A percentile compares a stretch with the other conserved stretches of the same genome.
phyloP scores from a whole-genome alignment of 2,888 invertebrate genomes.

The Norana najaformis region DNA sequence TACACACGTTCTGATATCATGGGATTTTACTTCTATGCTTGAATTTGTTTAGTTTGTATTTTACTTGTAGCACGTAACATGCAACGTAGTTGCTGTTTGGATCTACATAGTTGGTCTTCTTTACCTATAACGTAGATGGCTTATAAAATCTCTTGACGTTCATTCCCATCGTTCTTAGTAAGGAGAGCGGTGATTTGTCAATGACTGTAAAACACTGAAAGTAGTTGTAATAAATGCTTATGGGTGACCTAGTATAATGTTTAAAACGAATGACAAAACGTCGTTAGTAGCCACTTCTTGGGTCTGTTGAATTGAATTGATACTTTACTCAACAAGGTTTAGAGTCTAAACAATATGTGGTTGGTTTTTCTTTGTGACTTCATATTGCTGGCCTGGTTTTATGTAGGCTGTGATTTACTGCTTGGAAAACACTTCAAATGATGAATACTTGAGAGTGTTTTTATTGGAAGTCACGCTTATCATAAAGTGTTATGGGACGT shows the following conservation, averaged over 20 bases:
- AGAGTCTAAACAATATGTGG: background rate
- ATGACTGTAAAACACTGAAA: background rate
- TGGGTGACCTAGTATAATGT: background rate
- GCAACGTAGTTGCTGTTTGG: background rate
- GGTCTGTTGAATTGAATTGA: background rate
- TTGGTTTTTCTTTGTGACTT: background rate
- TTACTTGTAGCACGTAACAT: background rate
- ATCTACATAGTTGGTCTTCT: background rate
- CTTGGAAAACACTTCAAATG: background rate
- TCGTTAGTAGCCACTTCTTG: background rate
- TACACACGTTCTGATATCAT: background rate
- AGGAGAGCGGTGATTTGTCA: background rate
- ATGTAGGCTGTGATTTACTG: background rate
- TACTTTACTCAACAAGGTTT: background rate
- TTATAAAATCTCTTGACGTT: background rate
- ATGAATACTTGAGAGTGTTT: background rate
- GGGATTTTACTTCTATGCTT: background rate
- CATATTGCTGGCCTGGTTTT: background rate
- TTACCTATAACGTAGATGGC: background rate
- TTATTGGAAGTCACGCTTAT: background rate
- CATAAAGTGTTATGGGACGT: background rate
- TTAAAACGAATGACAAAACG: background rate
- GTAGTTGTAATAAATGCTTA: background rate
- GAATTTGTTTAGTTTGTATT: constrained; percentile 4
- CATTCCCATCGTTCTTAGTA: background rate